A percentile compares a stretch with the other conserved stretches of the same genome.
Evolutionary conservation across 2,888 invertebrate genomes (phyloP).

Genomic region (Drosophila macrothrix): DNA sequence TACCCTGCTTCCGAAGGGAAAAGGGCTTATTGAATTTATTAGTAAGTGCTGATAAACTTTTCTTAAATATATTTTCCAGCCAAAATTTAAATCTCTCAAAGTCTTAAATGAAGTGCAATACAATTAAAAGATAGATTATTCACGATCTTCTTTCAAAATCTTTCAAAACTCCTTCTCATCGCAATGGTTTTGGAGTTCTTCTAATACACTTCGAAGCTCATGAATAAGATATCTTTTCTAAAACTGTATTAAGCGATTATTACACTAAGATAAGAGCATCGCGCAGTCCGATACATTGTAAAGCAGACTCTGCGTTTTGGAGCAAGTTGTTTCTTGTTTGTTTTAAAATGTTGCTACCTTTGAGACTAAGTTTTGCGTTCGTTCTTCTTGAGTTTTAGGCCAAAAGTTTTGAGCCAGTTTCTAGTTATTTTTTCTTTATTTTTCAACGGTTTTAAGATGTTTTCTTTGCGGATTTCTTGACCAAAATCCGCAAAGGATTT

Average conservation of each 20-base stretch:
- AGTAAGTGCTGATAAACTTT: not conserved
- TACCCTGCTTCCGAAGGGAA: not conserved
- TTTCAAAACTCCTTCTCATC: not conserved
- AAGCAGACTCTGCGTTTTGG: not conserved
- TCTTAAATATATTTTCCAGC: not conserved
- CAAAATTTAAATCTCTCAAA: too few relatives aligned
- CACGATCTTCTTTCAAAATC: not conserved
- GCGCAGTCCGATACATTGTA: not conserved
- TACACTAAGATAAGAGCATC: not conserved
- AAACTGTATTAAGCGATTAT: not conserved
- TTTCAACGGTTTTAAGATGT: constrained; percentile 53
- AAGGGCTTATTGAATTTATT: not conserved
- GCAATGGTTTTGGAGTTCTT: not conserved
- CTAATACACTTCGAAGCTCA: not conserved
- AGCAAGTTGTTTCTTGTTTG: constrained; percentile 7
- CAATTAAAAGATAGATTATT: too few relatives aligned
- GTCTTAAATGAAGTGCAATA: too few relatives aligned
- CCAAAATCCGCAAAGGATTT: constrained; percentile 72
- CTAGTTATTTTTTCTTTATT: constrained; percentile 9
- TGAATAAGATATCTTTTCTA: not conserved
- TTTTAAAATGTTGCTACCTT: constrained; percentile 27
- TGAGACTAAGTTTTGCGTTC: constrained; percentile 1
- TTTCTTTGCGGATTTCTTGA: constrained; percentile 68
- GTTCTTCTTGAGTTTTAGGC: not conserved
- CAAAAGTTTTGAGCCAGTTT: constrained; percentile 15